Evolutionary conservation across 2,113 vertebrate genomes (phyloP), one percentile per base, ranked within the genome.

Genomic region (Bubo scandiacus): DNA sequence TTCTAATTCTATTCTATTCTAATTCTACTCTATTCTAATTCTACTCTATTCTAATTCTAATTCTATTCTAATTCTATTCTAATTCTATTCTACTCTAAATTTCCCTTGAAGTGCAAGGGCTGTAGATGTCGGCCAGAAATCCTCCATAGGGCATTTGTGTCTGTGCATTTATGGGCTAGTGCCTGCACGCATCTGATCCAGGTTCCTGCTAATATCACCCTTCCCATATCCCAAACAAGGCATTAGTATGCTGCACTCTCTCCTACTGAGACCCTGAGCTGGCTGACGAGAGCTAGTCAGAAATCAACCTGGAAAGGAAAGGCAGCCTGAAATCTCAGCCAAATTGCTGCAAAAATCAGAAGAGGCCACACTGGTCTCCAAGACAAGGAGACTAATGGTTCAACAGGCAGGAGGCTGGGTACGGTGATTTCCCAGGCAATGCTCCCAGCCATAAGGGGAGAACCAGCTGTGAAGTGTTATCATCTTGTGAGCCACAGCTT

Each of bases 91-190:
- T 63, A 63, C 12, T 27, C 67, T 52, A 36, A 23, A 36, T 55
- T 52, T 63, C 40, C 43, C 70, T 52, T 27, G 5, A 62, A 71
- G 43, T 9, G 17, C 66, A 72, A 80, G 30, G 40, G 38, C 38
- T 88, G 58, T 13, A 78, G 83, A 27, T 45, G 18, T 14, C 17
- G 12, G 61, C 18, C 73, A 89, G 61, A 47, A 89, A 72, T 52
- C 21, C 40, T 84, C 47, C 21, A 40, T 0, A 0, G 40, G 29
- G 26, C 32, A 61, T 0, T 38, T 66, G 23, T 26, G 32, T 12
- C 83, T 74, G 27, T 29, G 38, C 13, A 19, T 52, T 42, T 34
- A 16, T 1, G 7, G 45, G 36, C 43, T 59, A 43, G 43, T 12
- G n/a, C 17, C 49, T 70, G 59, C 43, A 40, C 34, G 40, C 29